A percentile compares a stretch with the other conserved stretches of the same genome.
Evolutionary conservation across 2,797 vertebrate genomes (phyloP).

Genomic region (Parauchenoglanis punctatus): DNA sequence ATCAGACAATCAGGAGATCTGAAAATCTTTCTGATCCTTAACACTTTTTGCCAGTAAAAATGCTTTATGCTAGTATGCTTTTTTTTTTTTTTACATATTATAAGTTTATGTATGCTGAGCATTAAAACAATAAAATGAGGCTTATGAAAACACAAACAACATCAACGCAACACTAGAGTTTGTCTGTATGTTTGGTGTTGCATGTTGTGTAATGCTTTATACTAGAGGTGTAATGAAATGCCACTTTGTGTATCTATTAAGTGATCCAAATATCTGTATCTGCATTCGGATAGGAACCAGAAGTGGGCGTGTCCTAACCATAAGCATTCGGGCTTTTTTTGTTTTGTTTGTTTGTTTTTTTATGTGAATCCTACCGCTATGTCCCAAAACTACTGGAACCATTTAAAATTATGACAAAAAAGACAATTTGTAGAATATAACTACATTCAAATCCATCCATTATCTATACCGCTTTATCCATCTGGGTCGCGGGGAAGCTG

Average conservation of each 20-base stretch:
- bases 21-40: not conserved
- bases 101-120: not conserved
- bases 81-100: not conserved
- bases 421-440: not conserved
- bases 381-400: too few species aligned
- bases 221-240: not conserved
- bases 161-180: not conserved
- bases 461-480: too few species aligned
- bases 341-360: not conserved
- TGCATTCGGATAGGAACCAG: not conserved
- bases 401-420: not conserved
- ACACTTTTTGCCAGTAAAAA: not conserved
- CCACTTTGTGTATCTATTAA: not conserved
- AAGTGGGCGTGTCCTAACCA: not conserved
- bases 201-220: not conserved
- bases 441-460: not conserved
- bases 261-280: too few species aligned
- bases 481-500: too few species aligned
- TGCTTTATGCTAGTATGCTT: not conserved
- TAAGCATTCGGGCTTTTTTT: not conserved
- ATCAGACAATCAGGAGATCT: not conserved
- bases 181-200: not conserved
- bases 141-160: slow-evolving; percentile 1
- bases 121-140: not conserved
- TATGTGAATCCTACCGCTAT: not conserved